Evolutionary conservation across 2,113 vertebrate species (phyloP).

Genomic region (Pomatostomus ruficeps): DNA sequence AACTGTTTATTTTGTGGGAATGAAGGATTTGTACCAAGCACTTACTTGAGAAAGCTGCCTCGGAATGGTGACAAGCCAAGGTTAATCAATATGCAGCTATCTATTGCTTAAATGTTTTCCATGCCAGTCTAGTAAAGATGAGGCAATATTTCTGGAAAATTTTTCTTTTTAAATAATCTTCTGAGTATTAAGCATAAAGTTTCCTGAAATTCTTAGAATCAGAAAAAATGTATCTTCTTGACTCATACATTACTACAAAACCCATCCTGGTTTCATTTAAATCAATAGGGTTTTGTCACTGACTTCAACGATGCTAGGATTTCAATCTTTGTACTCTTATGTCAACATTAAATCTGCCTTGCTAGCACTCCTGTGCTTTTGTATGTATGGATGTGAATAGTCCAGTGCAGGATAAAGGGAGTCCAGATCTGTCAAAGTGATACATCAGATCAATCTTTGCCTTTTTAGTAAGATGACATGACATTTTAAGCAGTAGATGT

Average conservation of each 20-base stretch:
- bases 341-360: not conserved
- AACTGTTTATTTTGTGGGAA: conserved; percentile 27
- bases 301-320: not conserved
- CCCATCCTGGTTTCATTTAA: not conserved
- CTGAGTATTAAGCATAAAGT: not conserved
- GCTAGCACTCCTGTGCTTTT: not conserved
- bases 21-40: not conserved
- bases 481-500: not conserved
- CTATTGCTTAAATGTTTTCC: not conserved
- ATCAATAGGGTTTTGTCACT: not conserved
- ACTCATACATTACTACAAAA: not conserved
- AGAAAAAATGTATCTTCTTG: not conserved
- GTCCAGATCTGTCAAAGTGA: not conserved
- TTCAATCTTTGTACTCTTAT: not conserved
- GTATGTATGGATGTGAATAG: not conserved
- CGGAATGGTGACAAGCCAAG: not conserved
- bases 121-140: not conserved
- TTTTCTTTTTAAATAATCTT: not conserved
- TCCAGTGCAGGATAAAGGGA: not conserved
- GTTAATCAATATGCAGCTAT: not conserved
- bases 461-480: not conserved
- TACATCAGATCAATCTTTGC: not conserved
- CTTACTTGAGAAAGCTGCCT: not conserved
- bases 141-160: not conserved
- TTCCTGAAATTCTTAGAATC: not conserved